A percentile compares a stretch with the other conserved stretches of the same genome.
Evolutionary conservation across 2,797 vertebrate species (phyloP).

Genomic region (Urosaurus nigricauda): DNA sequence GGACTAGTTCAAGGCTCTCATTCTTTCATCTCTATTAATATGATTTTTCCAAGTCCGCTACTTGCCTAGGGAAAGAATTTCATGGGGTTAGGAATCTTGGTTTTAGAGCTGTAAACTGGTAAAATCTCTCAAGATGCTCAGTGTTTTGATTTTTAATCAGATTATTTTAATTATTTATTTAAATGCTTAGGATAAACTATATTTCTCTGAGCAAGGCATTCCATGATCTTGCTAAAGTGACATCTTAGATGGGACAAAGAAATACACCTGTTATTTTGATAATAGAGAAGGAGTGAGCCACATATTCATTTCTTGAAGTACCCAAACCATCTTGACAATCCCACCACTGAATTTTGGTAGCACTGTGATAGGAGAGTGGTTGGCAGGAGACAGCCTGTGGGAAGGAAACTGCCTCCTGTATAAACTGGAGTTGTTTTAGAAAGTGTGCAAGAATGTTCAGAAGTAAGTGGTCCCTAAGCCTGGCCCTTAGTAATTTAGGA

Average conservation of each 20-base stretch:
- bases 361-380: no score
- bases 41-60: neutral
- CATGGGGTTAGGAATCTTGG: neutral
- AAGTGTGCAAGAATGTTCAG: neutral
- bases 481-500: neutral
- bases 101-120: neutral
- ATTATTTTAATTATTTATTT: neutral
- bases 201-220: neutral
- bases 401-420: no score
- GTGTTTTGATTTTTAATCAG: neutral
- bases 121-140: neutral
- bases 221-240: neutral
- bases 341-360: no score
- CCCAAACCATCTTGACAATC: no score
- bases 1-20: neutral
- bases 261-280: neutral
- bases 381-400: no score
- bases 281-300: no score
- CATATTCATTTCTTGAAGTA: no score
- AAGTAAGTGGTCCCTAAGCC: neutral
- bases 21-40: neutral
- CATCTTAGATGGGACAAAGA: neutral
- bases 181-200: neutral
- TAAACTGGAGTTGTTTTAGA: neutral
- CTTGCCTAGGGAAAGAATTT: neutral